These are phyloP conservation scores for Smithornis capensis DNA, from an alignment of 2,113 vertebrate species.

Conservation along the genomic window DNA sequence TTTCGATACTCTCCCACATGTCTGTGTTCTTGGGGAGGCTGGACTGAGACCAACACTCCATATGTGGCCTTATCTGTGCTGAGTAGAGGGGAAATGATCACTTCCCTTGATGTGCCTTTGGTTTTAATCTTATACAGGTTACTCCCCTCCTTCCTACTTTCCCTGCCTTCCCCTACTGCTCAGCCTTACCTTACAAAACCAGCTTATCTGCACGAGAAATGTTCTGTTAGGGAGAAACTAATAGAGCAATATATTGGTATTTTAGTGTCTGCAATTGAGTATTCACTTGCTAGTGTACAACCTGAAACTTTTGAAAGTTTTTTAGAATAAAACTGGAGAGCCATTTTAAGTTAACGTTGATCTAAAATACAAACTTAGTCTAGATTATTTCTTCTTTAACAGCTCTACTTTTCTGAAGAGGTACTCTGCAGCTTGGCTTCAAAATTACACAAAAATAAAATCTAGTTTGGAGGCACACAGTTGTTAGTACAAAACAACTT, in stretches of 20 bases:
- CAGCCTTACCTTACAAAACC: not conserved
- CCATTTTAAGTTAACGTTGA: not conserved
- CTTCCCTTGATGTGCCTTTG: not conserved
- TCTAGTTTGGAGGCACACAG: not conserved
- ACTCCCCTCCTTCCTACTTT: not conserved
- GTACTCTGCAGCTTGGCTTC: not conserved
- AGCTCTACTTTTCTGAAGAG: not conserved
- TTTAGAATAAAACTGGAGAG: not conserved
- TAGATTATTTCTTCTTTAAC: not conserved
- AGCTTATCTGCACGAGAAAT: not conserved
- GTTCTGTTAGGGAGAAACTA: not conserved
- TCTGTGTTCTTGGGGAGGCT: not conserved
- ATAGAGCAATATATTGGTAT: not conserved
- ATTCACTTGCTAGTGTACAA: not conserved
- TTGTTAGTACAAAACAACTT: not conserved
- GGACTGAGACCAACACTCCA: not conserved
- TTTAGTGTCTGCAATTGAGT: not conserved
- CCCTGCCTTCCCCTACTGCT: not conserved
- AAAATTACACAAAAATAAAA: not conserved
- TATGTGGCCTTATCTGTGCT: not conserved
- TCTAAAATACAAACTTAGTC: not conserved
- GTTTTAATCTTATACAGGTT: not conserved
- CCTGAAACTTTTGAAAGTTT: not conserved
- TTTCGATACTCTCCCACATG: rapidly evolving
- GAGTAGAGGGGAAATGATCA: not conserved